Evolutionary conservation across 2,888 invertebrate species (phyloP), one percentile per base, ranked within the genome.

Genomic region (Chrysolina haemoptera): DNA sequence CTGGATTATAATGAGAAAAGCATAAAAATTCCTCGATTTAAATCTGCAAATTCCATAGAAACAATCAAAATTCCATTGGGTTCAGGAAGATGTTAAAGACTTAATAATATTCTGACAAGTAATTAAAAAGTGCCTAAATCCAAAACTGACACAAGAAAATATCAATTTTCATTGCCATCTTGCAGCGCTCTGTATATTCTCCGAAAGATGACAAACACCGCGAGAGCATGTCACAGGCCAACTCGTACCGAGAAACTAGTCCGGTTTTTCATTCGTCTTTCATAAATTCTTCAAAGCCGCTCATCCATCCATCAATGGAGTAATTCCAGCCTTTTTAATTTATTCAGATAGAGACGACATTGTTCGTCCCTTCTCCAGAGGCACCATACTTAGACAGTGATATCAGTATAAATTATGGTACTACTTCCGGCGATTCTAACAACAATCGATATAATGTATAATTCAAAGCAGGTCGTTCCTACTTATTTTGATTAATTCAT

Each of bases 391-490:
- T 41, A 53, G 53, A 53, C 67, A 14, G 55, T 40, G 53, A 67
- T 67, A 67, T 67, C 67, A 67, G 67, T 67, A 62, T 74, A 71
- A 35, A 74, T 68, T 71, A 68, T 68, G 71, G 53, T 41, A 65
- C 68, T 74, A 59, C 68, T 74, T 74, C 74, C 74, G 71, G 74
- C 68, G 55, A 48, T 74, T 71, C 67, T 68, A 71, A 74, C 62
- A 74, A 74, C 74, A 71, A 73, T 71, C 70, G 68, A 71, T 59
- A 63, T 74, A 70, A 74, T 74, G 68, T 65, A 68, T 74, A 71
- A 74, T 74, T 70, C 67, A 71, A 68, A 71, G 63, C 74, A 70
- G 74, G 74, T 59, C 59, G 59, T 27, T 59, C 16, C 59, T 35
- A 59, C 59, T 27, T 35, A 50, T 65, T 48, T 35, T 67, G 50